A percentile compares a stretch with the other conserved stretches of the same genome.
Evolutionary conservation across 2,797 vertebrate species (phyloP).

Genomic region (Tenualosa thibaudeaui): DNA sequence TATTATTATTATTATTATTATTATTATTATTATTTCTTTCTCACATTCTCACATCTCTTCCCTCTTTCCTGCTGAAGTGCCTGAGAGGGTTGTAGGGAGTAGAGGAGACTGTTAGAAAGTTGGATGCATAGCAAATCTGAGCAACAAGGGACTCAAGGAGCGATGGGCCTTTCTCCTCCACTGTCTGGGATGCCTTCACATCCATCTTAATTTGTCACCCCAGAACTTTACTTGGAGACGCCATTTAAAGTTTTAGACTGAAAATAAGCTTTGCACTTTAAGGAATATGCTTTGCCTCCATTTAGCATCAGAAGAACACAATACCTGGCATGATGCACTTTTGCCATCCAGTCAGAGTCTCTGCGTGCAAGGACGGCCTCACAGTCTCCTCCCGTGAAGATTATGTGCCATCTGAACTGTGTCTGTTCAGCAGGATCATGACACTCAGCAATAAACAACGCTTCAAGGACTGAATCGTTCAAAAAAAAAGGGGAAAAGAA

Average conservation of each 20-base stretch:
- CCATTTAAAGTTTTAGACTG: neutral
- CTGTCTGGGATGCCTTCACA: neutral
- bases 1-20: too few species aligned
- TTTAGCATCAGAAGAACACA: neutral
- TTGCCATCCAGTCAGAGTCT: neutral
- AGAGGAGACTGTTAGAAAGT: neutral
- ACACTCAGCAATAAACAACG: constrained; percentile 30
- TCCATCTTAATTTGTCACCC: neutral
- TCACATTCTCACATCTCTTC: too few species aligned
- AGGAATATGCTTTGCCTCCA: neutral
- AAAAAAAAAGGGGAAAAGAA: neutral
- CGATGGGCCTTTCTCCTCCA: neutral
- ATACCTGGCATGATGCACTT: neutral
- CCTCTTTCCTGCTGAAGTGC: neutral
- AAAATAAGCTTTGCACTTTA: neutral
- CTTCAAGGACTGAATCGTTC: constrained; percentile 12
- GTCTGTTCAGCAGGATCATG: constrained; percentile 42
- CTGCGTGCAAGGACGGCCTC: constrained; percentile 10
- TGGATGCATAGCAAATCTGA: neutral
- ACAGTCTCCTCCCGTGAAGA: constrained; percentile 34
- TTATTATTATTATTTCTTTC: too few species aligned
- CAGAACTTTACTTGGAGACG: neutral
- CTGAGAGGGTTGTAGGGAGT: neutral
- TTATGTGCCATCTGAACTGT: constrained; percentile 42
- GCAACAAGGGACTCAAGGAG: neutral